Evolutionary conservation across 2,888 invertebrate genomes (phyloP).

Genomic region (Dasypogon diadema): DNA sequence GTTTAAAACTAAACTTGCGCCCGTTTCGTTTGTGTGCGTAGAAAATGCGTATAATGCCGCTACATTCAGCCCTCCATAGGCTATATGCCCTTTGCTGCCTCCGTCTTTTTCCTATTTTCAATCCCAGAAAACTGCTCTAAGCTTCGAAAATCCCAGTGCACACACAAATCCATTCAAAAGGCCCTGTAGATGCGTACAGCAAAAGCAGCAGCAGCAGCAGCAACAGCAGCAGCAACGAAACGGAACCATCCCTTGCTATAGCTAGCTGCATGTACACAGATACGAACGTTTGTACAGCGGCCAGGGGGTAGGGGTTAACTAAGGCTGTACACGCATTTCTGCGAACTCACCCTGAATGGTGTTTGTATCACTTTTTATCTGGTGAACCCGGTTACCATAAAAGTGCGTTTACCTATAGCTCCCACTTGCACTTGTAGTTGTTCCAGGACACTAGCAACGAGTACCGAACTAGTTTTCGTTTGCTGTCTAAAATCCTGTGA

Average conservation of each 20-base stretch:
- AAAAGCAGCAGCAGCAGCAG: constrained; percentile 6
- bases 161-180: constrained; percentile 47
- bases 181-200: constrained; percentile 32
- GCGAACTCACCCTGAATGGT: constrained; percentile 39
- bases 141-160: constrained; percentile 49
- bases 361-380: constrained; percentile 42
- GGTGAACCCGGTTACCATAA: neutral
- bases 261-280: constrained; percentile 40
- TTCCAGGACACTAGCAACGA: constrained; percentile 3
- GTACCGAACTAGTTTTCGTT: constrained; percentile 45
- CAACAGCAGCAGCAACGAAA: neutral
- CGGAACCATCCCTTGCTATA: constrained; percentile 11
- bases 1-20: constrained; percentile 56
- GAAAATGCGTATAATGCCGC: constrained; percentile 29
- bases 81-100: neutral
- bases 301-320: constrained; percentile 1
- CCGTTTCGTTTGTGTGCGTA: constrained; percentile 42
- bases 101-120: constrained; percentile 43
- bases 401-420: neutral
- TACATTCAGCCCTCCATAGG: neutral
- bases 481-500: constrained; percentile 28
- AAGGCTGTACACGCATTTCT: constrained; percentile 39
- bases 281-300: constrained; percentile 19
- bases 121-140: constrained; percentile 27
- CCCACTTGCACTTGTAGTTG: constrained; percentile 13